These are phyloP conservation scores for Rhabditoides inermis DNA, from an alignment of 2,888 invertebrate species.

Conservation along the genomic window DNA sequence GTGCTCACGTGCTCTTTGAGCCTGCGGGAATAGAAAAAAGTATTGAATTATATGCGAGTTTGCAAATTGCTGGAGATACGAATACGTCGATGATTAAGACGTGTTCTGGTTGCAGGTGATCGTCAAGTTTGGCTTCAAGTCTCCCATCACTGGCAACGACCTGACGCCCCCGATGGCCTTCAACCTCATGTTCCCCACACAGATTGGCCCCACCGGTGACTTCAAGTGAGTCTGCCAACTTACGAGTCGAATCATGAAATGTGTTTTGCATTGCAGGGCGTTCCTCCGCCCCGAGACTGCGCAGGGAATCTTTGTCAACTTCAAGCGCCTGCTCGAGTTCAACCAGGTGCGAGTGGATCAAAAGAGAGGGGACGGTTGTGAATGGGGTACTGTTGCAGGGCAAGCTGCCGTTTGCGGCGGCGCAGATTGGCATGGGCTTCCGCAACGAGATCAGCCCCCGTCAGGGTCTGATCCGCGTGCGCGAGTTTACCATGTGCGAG, in stretches of 20 bases:
- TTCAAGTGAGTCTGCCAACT: constrained; percentile 60
- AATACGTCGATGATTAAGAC: not conserved
- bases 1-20: not conserved
- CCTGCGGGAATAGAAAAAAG: too few relatives aligned
- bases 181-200: constrained; percentile 96
- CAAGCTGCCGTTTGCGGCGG: constrained; percentile 80
- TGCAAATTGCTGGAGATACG: not conserved
- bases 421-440: constrained; percentile 96
- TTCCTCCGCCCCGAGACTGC: constrained; percentile 96
- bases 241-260: not conserved
- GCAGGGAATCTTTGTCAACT: constrained; percentile 99
- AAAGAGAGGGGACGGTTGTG: not conserved
- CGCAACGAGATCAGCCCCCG: constrained; percentile 98
- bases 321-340: constrained; percentile 89
- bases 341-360: constrained; percentile 67
- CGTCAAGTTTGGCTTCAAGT: constrained; percentile 80
- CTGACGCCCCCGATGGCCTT: constrained; percentile 90
- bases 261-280: constrained; percentile 14
- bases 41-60: not conserved
- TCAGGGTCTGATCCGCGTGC: constrained; percentile 51
- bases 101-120: constrained; percentile 59
- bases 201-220: constrained; percentile 89
- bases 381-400: constrained; percentile 18
- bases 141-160: constrained; percentile 87
- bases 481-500: constrained; percentile 92